Conservation (phyloP, 2,113 vertebrate genomes). For the Alexandromys fortis region DNA sequence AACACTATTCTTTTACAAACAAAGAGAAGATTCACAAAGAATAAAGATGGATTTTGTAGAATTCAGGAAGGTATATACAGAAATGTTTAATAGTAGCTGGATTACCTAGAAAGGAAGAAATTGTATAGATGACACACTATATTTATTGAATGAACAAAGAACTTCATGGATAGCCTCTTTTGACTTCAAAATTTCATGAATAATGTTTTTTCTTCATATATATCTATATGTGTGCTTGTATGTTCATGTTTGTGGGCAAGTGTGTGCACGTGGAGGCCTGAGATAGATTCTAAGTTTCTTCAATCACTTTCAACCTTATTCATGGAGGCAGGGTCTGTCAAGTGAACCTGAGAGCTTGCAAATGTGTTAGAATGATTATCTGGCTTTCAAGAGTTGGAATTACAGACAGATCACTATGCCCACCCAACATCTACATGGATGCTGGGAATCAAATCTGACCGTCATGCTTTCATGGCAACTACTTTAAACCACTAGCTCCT, state of each 20-base stretch:
- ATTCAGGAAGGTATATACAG: not conserved
- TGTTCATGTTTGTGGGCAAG: not conserved
- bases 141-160: slow-evolving; percentile 29
- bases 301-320: not conserved
- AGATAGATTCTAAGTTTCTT: not conserved
- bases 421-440: not conserved
- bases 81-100: not conserved
- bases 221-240: not conserved
- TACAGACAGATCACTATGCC: not conserved
- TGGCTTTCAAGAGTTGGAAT: not conserved
- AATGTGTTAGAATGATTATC: not conserved
- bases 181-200: not conserved
- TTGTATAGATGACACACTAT: not conserved
- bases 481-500: not conserved
- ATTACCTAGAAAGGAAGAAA: slow-evolving; percentile 16
- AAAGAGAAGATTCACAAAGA: slow-evolving; percentile 2
- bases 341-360: not conserved
- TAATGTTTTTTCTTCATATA: not conserved
- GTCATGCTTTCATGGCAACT: not conserved
- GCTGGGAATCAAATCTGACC: not conserved
- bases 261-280: not conserved
- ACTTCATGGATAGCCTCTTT: not conserved
- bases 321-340: not conserved
- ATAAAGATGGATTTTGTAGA: slow-evolving; percentile 13
- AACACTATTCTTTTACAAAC: slow-evolving; percentile 37